Evolutionary conservation across 2,113 vertebrate species (phyloP).

Genomic region (Semnornis frantzii): DNA sequence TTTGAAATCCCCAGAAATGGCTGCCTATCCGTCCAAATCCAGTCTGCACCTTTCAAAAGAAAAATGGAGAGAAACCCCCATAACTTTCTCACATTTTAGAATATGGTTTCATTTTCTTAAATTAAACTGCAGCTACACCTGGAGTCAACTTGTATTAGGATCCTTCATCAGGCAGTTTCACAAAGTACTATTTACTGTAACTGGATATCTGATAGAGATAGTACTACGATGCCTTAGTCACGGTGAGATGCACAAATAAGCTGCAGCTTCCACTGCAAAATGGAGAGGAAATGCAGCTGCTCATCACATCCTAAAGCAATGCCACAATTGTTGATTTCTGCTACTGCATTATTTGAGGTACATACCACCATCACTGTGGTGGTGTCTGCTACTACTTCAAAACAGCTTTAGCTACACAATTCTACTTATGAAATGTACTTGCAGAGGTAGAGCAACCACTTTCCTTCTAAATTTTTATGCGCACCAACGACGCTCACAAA

Average conservation of each 20-base stretch:
- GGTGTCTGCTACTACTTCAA: background rate
- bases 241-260: background rate
- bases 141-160: background rate
- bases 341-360: background rate
- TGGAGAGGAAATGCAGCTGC: background rate
- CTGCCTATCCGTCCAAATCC: conserved; percentile 91
- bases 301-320: background rate
- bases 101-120: background rate
- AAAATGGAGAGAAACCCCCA: background rate
- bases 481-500: background rate
- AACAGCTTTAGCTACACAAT: background rate
- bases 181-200: background rate
- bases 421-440: background rate
- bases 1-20: conserved; percentile 96
- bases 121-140: background rate
- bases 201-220: background rate
- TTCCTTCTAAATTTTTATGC: background rate
- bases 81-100: background rate
- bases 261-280: background rate
- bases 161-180: background rate
- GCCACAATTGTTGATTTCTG: background rate
- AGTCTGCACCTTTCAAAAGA: conserved; percentile 88
- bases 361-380: background rate
- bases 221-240: background rate
- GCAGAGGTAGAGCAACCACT: background rate